Base-by-base conservation (phyloP, 2,113 vertebrate genomes). In the Megaceryle torquata region DNA sequence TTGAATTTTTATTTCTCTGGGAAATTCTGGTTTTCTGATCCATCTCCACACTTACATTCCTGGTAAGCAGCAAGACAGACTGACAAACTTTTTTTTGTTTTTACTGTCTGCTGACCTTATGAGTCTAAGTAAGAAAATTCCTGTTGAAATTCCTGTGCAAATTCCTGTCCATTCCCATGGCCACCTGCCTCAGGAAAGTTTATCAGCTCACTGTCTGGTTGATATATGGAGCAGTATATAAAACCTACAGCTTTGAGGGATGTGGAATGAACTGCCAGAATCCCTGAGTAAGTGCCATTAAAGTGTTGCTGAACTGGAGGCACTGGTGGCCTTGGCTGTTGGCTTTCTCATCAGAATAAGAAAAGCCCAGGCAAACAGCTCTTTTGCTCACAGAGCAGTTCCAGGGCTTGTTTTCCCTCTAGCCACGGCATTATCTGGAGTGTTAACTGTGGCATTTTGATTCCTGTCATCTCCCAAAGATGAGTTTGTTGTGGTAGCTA, bases 131-230 rank as follows among this genome's bases (percentile, higher is more conserved):
- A 86, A 87, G 83, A 92, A 84, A 93, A 96, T 92, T 88, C 91
- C 71, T 70, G 35, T 65, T 2, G 5, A 91, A 93, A 96, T 96
- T 95, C 95, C 83, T 91, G 39, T 77, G 71, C 63, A 76, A 86
- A 93, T 93, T 97, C 92, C 93, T 88, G 68, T 46, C 88, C 59
- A 91, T 96, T 94, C 79, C 67, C 78, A 72, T 64, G 84, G 89
- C 78, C 91, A 96, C 84, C 82, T 95, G 93, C 84, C 54, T 89
- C 1, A 0, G 41, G 54, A 37, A 84, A 65, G 70, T 91, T 97
- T 89, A 82, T 92, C 94, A 82, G 87, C 44, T 91, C 31, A 17
- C 69, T 57, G 72, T 72, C 76, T 70, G 16, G 61, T 76, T 95
- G 91, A 95, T 97, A 64, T 53, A 95, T 48, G 39, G 72, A 70